Evolutionary conservation across 1,140 invertebrate genomes (phyloP), one percentile per base, ranked within the genome.

Genomic region (Idris sp.): DNA sequence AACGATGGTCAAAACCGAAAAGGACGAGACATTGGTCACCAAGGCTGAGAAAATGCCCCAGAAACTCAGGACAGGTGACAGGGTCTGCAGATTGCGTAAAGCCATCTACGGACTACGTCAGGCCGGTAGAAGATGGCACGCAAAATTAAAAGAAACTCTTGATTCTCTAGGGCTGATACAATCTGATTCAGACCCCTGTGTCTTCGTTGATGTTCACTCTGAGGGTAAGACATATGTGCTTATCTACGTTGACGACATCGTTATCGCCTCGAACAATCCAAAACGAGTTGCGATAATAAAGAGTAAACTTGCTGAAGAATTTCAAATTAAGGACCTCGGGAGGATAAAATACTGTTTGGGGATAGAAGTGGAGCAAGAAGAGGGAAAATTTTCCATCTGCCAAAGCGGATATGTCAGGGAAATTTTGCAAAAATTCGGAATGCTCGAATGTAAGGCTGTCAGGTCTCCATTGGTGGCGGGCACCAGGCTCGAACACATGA

Each of bases 311-410:
- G 33, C 14, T 0, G 33, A 41, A 6, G 16, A 41, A 4, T 73
- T 58, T 35, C 33, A 41, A 38, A 8, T 73, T 5, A 73, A 28
- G 9, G 8, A 11, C 19, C 1, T 16, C 4, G 25, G 9, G 16
- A 41, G n/a, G 9, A 22, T 22, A 4, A 22, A 22, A 22, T 22
- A 22, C 19, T 22, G 19, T 6, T 22, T 22, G 19, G 19, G 19
- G 6, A 22, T 22, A 2, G 19, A 22, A 6, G 19, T 22, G 3
- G 19, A 22, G 6, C 19, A 22, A 6, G 19, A 6, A 22, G 6
- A 22, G 19, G 19, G 6, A 4, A 2, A 6, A 22, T 4, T 22
- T 6, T 22, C 19, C 19, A 22, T 22, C 6, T 22, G 19, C 19
- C 19, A 22, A 22, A 22, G 19, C 19, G 19, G 19, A 4, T 22